These are phyloP conservation scores for Cyclophora punctaria DNA, from an alignment of 2,888 invertebrate genomes.

Conservation along the genomic window DNA sequence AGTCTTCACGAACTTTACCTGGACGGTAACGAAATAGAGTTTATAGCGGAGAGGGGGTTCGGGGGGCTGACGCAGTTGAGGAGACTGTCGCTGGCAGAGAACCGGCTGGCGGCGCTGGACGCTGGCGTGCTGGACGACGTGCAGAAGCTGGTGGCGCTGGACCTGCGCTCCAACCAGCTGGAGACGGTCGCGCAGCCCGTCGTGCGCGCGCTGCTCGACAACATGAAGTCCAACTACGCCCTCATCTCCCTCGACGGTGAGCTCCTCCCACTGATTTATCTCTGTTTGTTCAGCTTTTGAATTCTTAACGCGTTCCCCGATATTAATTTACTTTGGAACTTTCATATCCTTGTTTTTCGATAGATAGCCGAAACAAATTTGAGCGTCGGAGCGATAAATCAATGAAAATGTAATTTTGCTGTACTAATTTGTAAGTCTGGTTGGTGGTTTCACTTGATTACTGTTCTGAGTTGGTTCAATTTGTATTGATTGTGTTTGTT, in stretches of 20 bases:
- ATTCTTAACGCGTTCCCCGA: slow-evolving; percentile 6
- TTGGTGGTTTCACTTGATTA: not conserved
- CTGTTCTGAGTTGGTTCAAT: slow-evolving; percentile 3
- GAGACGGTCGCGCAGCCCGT: slow-evolving; percentile 79
- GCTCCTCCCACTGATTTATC: slow-evolving; percentile 45
- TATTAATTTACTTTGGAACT: slow-evolving; percentile 13
- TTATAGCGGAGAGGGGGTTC: slow-evolving; percentile 85
- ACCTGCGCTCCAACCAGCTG: slow-evolving; percentile 84
- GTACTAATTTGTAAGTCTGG: slow-evolving; percentile 9
- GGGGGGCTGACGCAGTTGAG: slow-evolving; percentile 83
- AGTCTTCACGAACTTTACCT: slow-evolving; percentile 81
- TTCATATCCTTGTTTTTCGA: slow-evolving; percentile 9
- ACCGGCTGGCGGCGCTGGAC: slow-evolving; percentile 82
- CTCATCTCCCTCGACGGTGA: slow-evolving; percentile 86
- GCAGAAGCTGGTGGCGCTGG: slow-evolving; percentile 81
- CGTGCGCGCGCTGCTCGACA: slow-evolving; percentile 76
- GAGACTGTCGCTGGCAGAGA: slow-evolving; percentile 83
- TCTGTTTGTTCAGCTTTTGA: slow-evolving; percentile 26
- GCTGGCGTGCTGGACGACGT: slow-evolving; percentile 82
- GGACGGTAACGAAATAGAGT: slow-evolving; percentile 82
- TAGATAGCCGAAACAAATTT: slow-evolving; percentile 9
- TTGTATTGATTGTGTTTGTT: not conserved
- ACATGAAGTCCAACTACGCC: slow-evolving; percentile 81
- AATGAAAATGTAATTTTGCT: slow-evolving; percentile 11
- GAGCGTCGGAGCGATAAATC: slow-evolving; percentile 10